Evolutionary conservation across 2,113 vertebrate genomes (phyloP).

Genomic region (Vulpes vulpes): DNA sequence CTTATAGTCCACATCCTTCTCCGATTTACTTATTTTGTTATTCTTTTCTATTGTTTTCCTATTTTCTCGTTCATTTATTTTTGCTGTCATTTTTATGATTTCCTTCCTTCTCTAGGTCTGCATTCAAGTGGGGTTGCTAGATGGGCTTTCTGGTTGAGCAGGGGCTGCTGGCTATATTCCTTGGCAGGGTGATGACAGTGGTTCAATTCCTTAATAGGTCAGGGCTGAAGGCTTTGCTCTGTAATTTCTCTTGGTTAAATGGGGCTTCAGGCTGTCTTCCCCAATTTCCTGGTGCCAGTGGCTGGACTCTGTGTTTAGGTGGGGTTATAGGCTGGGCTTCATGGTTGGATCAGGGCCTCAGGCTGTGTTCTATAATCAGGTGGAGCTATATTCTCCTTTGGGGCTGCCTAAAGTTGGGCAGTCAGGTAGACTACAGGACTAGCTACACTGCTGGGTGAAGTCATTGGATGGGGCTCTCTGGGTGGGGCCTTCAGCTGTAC

Average conservation of each 20-base stretch:
- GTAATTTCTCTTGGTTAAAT: background rate
- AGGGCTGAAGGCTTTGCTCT: background rate
- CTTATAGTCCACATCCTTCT: too few species aligned
- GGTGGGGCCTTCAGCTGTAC: background rate
- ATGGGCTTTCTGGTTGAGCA: background rate
- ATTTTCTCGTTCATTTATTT: background rate
- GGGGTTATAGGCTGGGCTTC: background rate
- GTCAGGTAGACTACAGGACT: background rate
- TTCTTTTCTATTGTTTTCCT: background rate
- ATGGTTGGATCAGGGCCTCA: background rate
- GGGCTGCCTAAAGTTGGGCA: background rate
- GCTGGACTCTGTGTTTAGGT: background rate
- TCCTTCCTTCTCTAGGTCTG: background rate
- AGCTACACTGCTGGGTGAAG: background rate
- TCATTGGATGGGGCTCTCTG: background rate
- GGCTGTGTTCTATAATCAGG: background rate
- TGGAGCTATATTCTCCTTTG: too few species aligned
- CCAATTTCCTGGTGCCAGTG: background rate
- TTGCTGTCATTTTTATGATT: background rate
- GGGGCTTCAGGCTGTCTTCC: background rate
- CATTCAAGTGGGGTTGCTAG: background rate
- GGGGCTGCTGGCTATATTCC: background rate
- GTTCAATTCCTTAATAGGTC: background rate
- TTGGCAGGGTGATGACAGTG: background rate
- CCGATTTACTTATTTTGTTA: background rate